phyloP scores from a whole-genome alignment of 1,140 invertebrate genomes.

The Procambarus virginalis region DNA sequence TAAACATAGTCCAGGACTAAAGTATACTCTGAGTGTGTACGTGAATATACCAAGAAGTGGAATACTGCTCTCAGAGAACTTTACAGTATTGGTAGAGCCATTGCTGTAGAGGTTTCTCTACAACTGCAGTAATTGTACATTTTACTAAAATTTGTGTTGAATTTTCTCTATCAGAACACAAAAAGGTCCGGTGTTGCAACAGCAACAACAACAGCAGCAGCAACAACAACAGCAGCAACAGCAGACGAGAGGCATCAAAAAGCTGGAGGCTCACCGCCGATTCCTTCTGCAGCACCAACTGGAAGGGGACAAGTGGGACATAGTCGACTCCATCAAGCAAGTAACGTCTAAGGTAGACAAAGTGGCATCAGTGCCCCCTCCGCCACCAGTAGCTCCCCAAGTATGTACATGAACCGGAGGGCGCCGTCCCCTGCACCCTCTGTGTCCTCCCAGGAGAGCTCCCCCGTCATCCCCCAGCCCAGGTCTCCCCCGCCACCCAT shows the following conservation, averaged over 20 bases:
- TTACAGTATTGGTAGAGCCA: too few species aligned
- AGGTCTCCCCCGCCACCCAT: conserved; percentile 81
- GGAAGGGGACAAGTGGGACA: conserved; percentile 75
- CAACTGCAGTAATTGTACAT: too few species aligned
- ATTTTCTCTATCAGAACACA: conserved; percentile 31
- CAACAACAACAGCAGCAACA: conserved; percentile 72
- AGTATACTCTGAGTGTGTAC: too few species aligned
- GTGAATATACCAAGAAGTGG: too few species aligned
- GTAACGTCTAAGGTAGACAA: conserved; percentile 68
- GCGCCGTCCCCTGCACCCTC: conserved; percentile 68
- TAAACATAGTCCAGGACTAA: too few species aligned
- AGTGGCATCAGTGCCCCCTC: conserved; percentile 70
- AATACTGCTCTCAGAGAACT: too few species aligned
- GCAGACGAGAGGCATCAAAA: conserved; percentile 75
- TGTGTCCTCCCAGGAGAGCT: conserved; percentile 74
- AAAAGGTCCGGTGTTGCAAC: conserved; percentile 74
- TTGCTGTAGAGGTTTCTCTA: too few species aligned
- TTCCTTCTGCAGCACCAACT: conserved; percentile 89
- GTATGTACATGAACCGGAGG: conserved; percentile 48
- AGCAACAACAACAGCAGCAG: conserved; percentile 68
- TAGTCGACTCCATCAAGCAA: conserved; percentile 53
- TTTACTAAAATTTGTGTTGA: too few species aligned
- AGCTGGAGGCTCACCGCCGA: conserved; percentile 89
- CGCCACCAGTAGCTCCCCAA: conserved; percentile 69
- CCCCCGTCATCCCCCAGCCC: conserved; percentile 74